Base-by-base conservation (phyloP, 2,113 vertebrate species). In the Meriones unguiculatus region DNA sequence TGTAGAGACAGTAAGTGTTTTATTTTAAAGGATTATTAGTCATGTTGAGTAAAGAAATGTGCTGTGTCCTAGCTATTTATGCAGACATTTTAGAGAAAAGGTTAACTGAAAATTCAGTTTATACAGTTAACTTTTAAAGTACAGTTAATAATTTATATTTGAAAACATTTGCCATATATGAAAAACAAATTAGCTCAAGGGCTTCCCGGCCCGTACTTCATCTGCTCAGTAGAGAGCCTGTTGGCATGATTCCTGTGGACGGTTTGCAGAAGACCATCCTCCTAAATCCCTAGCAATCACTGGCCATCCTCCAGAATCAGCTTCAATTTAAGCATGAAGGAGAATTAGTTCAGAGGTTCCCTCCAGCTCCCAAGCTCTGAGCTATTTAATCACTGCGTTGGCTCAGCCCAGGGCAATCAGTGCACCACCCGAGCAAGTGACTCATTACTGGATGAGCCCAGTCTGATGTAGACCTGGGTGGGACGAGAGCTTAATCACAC, bases 271-370 rank as follows among this genome's bases (percentile, higher is more conserved):
- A 96, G 97, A 97, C 93, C 86, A 82, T 93, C 87, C 82, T 96
- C 91, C 72, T 59, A 94, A 98, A 82, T 95, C 94, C 95, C 78
- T 64, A 69, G 94, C 91, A 96, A 95, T 96, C 96, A 76, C 80
- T 91, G 95, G 92, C 87, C 88, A 57, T 57, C 88, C 92, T 96
- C 97, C 96, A 95, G 95, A 87, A 95, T 73, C 59, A 72, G 93
- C 82, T 92, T 93, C 94, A 86, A 90, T 94, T 98, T 97, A 95
- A 97, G 87, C 94, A 93, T 62, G 97, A 97, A 96, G 91, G 95
- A 96, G 94, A 96, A 97, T 97, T 91, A 95, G 93, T 91, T 59
- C 94, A 77, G 88, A 97, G 94, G 50, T 95, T 96, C 57, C 78
- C 70, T 95, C 50, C 62, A 87, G 78, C 81, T 96, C 90, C 77